Percentiles rank a stretch among this genome's conserved stretches.
phyloP scores from a whole-genome alignment of 2,113 vertebrate species.

The Pollachius pollachius region DNA sequence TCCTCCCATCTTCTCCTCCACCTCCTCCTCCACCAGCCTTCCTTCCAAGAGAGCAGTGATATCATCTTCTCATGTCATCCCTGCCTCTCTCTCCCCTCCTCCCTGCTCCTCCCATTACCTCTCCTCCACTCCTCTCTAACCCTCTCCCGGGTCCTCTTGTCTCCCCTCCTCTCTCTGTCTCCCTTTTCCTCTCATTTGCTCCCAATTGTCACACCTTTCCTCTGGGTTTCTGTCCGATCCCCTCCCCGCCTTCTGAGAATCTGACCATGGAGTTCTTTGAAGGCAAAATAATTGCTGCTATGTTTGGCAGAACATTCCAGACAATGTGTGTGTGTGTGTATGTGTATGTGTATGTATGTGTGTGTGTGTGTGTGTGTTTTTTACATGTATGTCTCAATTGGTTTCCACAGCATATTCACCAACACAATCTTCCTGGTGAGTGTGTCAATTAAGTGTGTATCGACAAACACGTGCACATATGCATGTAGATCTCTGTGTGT shows the following conservation, averaged over 20 bases:
- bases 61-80: too few relatives aligned
- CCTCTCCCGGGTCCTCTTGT: background rate
- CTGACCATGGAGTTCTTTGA: conserved; percentile 12
- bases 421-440: background rate
- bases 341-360: background rate
- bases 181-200: background rate
- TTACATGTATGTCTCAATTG: background rate
- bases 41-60: too few relatives aligned
- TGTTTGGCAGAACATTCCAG: conserved; percentile 20
- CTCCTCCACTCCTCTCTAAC: too few relatives aligned
- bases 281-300: conserved; percentile 20
- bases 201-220: background rate
- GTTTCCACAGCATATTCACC: too few relatives aligned
- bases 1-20: background rate
- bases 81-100: background rate
- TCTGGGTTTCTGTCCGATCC: background rate
- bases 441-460: background rate
- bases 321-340: background rate
- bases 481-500: background rate
- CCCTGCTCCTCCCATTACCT: background rate
- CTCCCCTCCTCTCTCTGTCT: background rate
- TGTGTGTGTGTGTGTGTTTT: background rate
- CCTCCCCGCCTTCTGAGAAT: conserved; percentile 21
- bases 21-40: too few relatives aligned
- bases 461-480: background rate